Base-by-base conservation (phyloP, 2,888 invertebrate species). In the Catocala sponsa region DNA sequence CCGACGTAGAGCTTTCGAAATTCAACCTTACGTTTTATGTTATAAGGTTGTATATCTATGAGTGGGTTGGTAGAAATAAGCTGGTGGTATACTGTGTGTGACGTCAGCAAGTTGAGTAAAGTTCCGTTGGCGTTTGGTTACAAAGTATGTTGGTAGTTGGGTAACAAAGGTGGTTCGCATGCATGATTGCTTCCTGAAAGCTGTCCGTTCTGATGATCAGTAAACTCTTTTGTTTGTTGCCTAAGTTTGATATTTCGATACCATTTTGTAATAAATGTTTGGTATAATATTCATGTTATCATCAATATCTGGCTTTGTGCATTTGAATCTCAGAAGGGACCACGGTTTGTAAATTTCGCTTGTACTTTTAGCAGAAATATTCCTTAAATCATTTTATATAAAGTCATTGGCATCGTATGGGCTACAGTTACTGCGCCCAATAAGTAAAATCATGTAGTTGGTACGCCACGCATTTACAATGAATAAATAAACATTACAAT, bases 51-150 rank as follows among this genome's bases (percentile, higher is more conserved):
- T 11, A 38, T 6, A 0, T 58, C 0, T 6, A n/a, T 35, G 9
- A 2, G 32, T 5, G 11, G 44, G 9, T 41, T 12, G 25, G 44
- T 38, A 32, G 43, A 10, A 0, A 10, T 43, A 10, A 13, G 9
- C 38, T 66, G 9, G 67, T 65, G 53, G 48, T 58, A 63, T 68
- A 53, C 72, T 38, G 44, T 74, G 6, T 25, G 70, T 87, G 83
- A 85, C 82, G 85, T 87, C 81, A 83, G 82, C 83, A 80, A 69
- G 80, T 84, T 87, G 78, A 83, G 81, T 81, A 77, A 84, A 83
- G 87, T 88, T 90, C 89, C 87, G 90, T 81, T 81, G 78, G 79
- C 65, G 66, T 85, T 84, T 71, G 76, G 84, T 87, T 86, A 84
- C 85, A 58, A 58, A 59, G 65, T 75, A 44, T 63, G 42, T 62